A percentile compares a stretch with the other conserved stretches of the same genome.
phyloP scores from a whole-genome alignment of 2,888 invertebrate genomes.

The Sinotaia quadrata region DNA sequence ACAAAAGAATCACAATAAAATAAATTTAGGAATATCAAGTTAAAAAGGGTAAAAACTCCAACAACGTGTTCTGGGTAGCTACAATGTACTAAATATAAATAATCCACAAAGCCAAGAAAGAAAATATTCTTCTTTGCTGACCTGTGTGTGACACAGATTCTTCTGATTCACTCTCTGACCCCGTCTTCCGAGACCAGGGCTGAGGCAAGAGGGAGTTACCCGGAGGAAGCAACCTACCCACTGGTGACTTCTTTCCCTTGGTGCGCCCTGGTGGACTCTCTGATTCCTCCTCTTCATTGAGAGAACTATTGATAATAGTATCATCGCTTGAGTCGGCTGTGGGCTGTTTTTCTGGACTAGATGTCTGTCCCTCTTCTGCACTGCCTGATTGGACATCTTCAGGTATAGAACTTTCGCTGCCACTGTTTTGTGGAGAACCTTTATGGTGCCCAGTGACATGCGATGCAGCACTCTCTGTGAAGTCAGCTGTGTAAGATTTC shows the following conservation, averaged over 20 bases:
- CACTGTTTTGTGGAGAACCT: constrained; percentile 42
- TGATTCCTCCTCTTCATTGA: constrained; percentile 53
- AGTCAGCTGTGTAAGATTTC: neutral
- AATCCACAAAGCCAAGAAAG: neutral
- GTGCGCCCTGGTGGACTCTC: constrained; percentile 39
- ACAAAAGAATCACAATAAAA: too few relatives aligned
- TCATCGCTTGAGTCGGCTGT: constrained; percentile 49
- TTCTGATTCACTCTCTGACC: constrained; percentile 67
- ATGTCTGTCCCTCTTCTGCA: neutral
- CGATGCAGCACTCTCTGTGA: too few relatives aligned
- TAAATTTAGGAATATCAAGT: too few relatives aligned
- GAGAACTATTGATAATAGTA: constrained; percentile 52
- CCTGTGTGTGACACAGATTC: constrained; percentile 65
- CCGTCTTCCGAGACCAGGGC: constrained; percentile 42
- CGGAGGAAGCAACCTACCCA: constrained; percentile 42
- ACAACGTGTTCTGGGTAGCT: neutral
- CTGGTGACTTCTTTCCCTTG: constrained; percentile 45
- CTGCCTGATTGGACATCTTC: constrained; percentile 52
- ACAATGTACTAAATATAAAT: neutral
- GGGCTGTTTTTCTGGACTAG: constrained; percentile 22
- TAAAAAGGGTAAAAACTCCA: too few relatives aligned
- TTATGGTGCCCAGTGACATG: too few relatives aligned
- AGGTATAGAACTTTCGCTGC: constrained; percentile 58
- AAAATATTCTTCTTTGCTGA: constrained; percentile 23
- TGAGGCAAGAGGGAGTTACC: constrained; percentile 41